A percentile compares a stretch with the other conserved stretches of the same genome.
These are phyloP conservation scores for Corapipo altera DNA, from an alignment of 2,113 vertebrate genomes.

Conservation along the genomic window DNA sequence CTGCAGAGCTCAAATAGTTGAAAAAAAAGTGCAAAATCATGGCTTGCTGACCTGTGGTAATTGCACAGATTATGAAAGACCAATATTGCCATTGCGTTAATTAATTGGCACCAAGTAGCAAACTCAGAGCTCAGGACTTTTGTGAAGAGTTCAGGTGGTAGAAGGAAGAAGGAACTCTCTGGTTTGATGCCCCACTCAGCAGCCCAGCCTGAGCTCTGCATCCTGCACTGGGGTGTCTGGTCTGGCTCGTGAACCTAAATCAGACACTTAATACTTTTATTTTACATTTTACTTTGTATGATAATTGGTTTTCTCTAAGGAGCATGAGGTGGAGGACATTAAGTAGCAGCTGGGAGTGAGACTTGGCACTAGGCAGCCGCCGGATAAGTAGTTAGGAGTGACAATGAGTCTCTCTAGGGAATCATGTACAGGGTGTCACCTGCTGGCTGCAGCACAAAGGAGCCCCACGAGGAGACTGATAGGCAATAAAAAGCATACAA, in stretches of 20 bases:
- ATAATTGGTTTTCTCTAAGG: not conserved
- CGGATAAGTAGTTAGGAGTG: not conserved
- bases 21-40: not conserved
- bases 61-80: not conserved
- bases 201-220: not conserved
- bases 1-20: not conserved
- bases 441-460: slow-evolving; percentile 33
- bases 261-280: not conserved
- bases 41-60: not conserved
- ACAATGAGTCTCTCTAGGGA: not conserved
- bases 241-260: not conserved
- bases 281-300: not conserved
- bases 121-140: not conserved
- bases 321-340: not conserved
- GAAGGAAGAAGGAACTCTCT: not conserved
- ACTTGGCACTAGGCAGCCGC: not conserved
- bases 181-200: not conserved
- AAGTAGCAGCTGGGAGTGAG: not conserved
- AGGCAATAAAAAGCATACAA: slow-evolving; percentile 36
- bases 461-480: not conserved
- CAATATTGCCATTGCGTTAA: not conserved
- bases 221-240: not conserved
- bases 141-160: not conserved
- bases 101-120: not conserved
- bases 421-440: not conserved